A percentile compares a stretch with the other conserved stretches of the same genome.
phyloP scores from a whole-genome alignment of 2,797 vertebrate genomes.

The Pitangus sulphuratus region DNA sequence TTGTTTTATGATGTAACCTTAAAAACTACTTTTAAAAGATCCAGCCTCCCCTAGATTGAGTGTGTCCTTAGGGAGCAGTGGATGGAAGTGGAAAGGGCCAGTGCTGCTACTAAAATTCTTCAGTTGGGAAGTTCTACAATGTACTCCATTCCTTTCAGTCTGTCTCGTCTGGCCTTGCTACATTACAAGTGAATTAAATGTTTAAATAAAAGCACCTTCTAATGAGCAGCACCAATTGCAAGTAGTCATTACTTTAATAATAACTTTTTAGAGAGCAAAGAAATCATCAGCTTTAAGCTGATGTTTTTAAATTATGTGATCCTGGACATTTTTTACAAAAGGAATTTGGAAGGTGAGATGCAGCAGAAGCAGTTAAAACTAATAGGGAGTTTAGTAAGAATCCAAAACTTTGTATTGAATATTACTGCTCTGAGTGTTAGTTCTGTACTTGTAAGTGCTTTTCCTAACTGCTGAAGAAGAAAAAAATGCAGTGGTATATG shows the following conservation, averaged over 20 bases:
- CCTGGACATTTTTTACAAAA: conserved; percentile 77
- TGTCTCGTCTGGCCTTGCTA: conserved; percentile 51
- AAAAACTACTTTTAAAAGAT: neutral
- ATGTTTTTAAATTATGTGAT: conserved; percentile 74
- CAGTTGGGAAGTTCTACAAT: neutral
- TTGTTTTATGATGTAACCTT: neutral
- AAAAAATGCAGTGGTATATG: neutral
- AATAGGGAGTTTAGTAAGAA: neutral
- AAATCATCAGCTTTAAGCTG: neutral
- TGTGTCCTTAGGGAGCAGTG: neutral
- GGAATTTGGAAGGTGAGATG: conserved; percentile 71
- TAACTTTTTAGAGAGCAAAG: neutral
- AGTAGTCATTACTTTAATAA: conserved; percentile 60
- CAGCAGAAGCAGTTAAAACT: neutral
- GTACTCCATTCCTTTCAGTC: neutral
- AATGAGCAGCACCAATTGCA: conserved; percentile 55
- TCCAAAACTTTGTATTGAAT: neutral
- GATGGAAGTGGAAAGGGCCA: neutral
- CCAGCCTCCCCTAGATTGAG: neutral
- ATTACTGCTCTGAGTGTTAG: neutral
- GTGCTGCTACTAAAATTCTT: neutral
- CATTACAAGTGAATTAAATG: conserved; percentile 58
- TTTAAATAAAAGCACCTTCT: conserved; percentile 68
- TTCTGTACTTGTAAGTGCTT: neutral
- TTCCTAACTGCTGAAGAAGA: neutral